Conservation (phyloP, 2,888 invertebrate genomes). For the Drosophila monieri region DNA sequence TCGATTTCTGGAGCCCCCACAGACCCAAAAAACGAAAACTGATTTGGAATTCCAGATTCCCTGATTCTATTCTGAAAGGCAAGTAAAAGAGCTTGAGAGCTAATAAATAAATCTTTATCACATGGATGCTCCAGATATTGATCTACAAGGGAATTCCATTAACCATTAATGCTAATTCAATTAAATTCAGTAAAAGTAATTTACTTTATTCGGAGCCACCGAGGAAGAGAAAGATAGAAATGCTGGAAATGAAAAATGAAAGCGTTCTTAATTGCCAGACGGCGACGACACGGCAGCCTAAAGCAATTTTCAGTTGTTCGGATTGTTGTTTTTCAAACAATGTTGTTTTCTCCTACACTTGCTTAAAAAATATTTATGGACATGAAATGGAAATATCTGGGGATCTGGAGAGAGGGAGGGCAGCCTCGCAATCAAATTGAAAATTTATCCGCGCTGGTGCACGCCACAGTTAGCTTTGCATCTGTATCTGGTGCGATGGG, state of each 20-base stretch:
- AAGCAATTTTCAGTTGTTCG: conserved; percentile 42
- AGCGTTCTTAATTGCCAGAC: conserved; percentile 75
- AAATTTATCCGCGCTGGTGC: conserved; percentile 66
- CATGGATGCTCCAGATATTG: not conserved
- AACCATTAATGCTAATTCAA: conserved; percentile 65
- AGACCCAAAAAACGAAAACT: conserved; percentile 10
- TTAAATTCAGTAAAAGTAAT: conserved; percentile 75
- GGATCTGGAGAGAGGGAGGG: not conserved
- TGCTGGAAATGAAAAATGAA: conserved; percentile 66
- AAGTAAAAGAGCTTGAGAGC: not conserved
- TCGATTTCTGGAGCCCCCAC: conserved; percentile 45
- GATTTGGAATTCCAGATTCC: conserved; percentile 23
- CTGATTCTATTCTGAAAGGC: conserved; percentile 21
- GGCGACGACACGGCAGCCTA: conserved; percentile 48
- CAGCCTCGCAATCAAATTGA: conserved; percentile 56
- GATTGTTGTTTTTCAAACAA: conserved; percentile 24
- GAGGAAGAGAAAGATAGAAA: conserved; percentile 51
- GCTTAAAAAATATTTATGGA: conserved; percentile 36
- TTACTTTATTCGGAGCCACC: conserved; percentile 48
- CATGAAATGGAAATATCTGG: conserved; percentile 52
- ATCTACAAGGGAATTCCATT: conserved; percentile 30
- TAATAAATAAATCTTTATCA: conserved; percentile 34
- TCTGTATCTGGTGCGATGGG: conserved; percentile 7
- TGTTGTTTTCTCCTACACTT: conserved; percentile 38
- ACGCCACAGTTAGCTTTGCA: conserved; percentile 47